These are phyloP conservation scores for Cydia fagiglandana DNA, from an alignment of 1,140 invertebrate species.

Conservation along the genomic window DNA sequence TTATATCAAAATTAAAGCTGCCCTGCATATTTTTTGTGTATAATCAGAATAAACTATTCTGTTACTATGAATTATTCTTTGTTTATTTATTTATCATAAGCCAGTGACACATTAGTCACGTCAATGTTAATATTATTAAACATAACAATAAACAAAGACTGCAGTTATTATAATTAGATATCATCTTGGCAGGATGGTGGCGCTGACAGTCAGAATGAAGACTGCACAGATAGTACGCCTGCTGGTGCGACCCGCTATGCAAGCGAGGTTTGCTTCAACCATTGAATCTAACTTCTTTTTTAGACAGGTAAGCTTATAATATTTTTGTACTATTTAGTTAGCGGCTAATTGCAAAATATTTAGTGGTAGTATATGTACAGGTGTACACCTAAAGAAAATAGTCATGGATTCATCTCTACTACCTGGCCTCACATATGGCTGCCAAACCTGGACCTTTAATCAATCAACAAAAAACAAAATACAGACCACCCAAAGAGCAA, in stretches of 20 bases:
- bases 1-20: too few species aligned
- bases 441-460: too few species aligned
- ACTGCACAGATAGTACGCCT: neutral
- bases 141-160: neutral
- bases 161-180: neutral
- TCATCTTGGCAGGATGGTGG: slow-evolving; percentile 5
- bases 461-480: too few species aligned
- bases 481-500: too few species aligned
- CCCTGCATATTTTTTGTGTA: neutral
- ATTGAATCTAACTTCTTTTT: slow-evolving; percentile 62
- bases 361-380: too few species aligned
- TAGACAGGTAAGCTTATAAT: slow-evolving; percentile 59
- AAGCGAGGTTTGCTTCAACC: slow-evolving; percentile 42
- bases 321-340: neutral
- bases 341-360: neutral
- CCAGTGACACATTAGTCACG: neutral
- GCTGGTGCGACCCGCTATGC: slow-evolving; percentile 24
- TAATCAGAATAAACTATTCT: neutral
- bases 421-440: too few species aligned
- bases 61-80: neutral
- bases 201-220: neutral
- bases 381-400: too few species aligned
- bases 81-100: neutral
- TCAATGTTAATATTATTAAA: neutral
- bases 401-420: too few species aligned